These are phyloP conservation scores for Drosophila biarmipes DNA, from an alignment of 1,140 invertebrate species.

Conservation along the genomic window DNA sequence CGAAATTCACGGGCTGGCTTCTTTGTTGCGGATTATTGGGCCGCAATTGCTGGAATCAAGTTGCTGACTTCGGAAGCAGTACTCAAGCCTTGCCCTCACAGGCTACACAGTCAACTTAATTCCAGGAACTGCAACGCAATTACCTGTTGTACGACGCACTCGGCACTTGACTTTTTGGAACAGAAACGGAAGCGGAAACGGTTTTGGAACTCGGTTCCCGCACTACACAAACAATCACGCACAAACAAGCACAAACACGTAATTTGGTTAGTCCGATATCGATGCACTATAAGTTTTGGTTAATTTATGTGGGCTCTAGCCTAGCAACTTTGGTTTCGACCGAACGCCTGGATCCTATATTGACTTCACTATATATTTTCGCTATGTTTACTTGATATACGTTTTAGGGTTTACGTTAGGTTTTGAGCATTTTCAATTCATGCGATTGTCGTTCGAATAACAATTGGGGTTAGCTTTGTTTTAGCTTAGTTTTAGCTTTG, in stretches of 20 bases:
- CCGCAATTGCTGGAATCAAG: slow-evolving; percentile 85
- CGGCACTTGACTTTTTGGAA: slow-evolving; percentile 15
- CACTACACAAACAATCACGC: slow-evolving; percentile 15
- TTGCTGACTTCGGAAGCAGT: slow-evolving; percentile 83
- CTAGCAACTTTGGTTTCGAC: slow-evolving; percentile 73
- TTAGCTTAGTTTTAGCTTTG: slow-evolving; percentile 30
- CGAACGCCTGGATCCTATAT: slow-evolving; percentile 43
- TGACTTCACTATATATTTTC: slow-evolving; percentile 62
- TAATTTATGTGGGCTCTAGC: slow-evolving; percentile 40
- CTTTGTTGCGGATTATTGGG: slow-evolving; percentile 38
- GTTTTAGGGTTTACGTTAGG: slow-evolving; percentile 26
- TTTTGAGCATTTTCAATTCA: slow-evolving; percentile 72
- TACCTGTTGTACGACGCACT: slow-evolving; percentile 25
- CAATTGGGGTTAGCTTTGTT: slow-evolving; percentile 40
- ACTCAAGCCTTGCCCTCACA: slow-evolving; percentile 73
- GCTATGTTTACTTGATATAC: slow-evolving; percentile 52
- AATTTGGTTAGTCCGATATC: slow-evolving; percentile 42
- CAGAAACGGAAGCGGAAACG: slow-evolving; percentile 15
- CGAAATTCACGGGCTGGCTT: slow-evolving; percentile 31
- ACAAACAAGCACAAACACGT: slow-evolving; percentile 2
- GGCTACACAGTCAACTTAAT: slow-evolving; percentile 85
- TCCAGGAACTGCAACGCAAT: slow-evolving; percentile 84
- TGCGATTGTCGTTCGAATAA: slow-evolving; percentile 74
- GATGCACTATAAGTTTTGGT: slow-evolving; percentile 49
- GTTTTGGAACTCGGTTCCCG: slow-evolving; percentile 9